Percentiles rank a stretch among this genome's conserved stretches.
These are phyloP conservation scores for Takifugu ocellatus DNA, from an alignment of 2,797 vertebrate species.

Conservation along the genomic window DNA sequence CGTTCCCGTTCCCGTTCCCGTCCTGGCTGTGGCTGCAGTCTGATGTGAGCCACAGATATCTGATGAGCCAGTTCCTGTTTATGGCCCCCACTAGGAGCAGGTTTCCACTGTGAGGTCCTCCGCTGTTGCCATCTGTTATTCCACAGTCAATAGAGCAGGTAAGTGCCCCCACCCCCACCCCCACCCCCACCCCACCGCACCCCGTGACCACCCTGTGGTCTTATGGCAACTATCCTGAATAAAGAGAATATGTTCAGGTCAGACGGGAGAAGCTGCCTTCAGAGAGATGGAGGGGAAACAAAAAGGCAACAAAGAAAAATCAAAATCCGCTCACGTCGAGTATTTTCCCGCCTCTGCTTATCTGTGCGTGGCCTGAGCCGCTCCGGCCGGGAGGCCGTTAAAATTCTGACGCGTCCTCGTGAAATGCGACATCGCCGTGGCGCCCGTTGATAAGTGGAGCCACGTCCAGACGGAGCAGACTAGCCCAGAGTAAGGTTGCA, in stretches of 20 bases:
- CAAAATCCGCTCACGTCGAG: not conserved
- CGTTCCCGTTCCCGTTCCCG: too few species aligned
- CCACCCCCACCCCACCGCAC: too few species aligned
- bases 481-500: constrained; percentile 18
- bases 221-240: constrained; percentile 22
- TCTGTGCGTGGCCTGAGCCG: too few species aligned
- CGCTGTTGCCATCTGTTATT: constrained; percentile 47
- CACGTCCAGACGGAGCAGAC: constrained; percentile 27
- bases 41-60: constrained; percentile 12
- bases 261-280: constrained; percentile 10
- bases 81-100: constrained; percentile 24
- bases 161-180: constrained; percentile 30
- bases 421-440: not conserved
- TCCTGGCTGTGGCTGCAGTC: not conserved
- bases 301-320: not conserved
- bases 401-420: too few species aligned
- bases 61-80: constrained; percentile 34
- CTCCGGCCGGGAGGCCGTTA: too few species aligned
- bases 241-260: constrained; percentile 17
- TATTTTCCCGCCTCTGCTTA: too few species aligned
- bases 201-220: not conserved
- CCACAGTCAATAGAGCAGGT: constrained; percentile 58
- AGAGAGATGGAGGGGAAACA: constrained; percentile 1
- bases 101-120: constrained; percentile 26
- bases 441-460: constrained; percentile 4